Percentiles rank a stretch among this genome's conserved stretches.
phyloP scores from a whole-genome alignment of 2,888 invertebrate genomes.

The Megaustenia siamemsis region DNA sequence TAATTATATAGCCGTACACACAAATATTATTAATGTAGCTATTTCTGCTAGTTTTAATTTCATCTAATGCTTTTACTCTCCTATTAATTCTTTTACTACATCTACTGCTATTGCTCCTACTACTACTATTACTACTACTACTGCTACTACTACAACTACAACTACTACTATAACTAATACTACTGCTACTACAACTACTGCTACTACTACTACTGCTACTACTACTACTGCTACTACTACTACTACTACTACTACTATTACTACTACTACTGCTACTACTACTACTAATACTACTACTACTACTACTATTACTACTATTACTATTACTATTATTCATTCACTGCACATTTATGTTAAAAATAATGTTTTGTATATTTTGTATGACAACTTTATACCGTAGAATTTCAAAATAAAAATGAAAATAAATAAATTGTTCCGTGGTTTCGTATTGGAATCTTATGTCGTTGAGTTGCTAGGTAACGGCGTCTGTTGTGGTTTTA shows the following conservation, averaged over 20 bases:
- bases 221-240: background rate
- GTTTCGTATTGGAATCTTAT: too few species aligned
- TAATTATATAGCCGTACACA: background rate
- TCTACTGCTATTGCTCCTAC: background rate
- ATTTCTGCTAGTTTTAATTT: background rate
- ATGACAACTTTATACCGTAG: background rate
- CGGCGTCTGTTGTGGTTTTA: too few species aligned
- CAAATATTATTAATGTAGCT: background rate
- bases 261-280: background rate
- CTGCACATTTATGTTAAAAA: background rate
- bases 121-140: background rate
- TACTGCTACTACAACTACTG: too few species aligned
- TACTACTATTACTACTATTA: slow-evolving; percentile 7
- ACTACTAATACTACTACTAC: background rate
- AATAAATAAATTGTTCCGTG: too few species aligned
- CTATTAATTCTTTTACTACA: background rate
- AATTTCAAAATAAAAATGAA: background rate
- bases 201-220: background rate
- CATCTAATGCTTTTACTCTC: background rate
- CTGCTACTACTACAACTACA: background rate
- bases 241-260: background rate
- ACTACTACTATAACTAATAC: background rate
- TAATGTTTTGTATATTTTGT: background rate
- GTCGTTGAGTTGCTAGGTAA: too few species aligned
- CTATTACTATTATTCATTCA: background rate